Percentiles rank a stretch among this genome's conserved stretches.
These are phyloP conservation scores for Mechanitis mazaeus DNA, from an alignment of 2,888 invertebrate genomes.

Conservation along the genomic window DNA sequence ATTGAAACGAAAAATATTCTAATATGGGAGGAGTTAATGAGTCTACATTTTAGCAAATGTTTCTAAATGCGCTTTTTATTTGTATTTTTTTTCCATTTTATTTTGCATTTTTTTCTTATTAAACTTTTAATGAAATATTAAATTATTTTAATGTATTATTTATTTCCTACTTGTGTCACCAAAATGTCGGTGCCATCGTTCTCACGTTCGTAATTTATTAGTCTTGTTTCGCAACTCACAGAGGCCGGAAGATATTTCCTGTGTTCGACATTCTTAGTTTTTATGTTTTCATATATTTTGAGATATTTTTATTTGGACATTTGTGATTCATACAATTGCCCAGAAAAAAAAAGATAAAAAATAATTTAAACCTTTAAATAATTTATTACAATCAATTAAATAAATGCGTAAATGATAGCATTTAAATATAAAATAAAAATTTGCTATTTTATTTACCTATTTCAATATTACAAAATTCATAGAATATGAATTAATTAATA, in stretches of 20 bases:
- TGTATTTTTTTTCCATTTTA: too few species aligned
- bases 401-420: too few species aligned
- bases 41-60: too few species aligned
- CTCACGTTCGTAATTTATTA: conserved; percentile 31
- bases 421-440: too few species aligned
- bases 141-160: conserved; percentile 12
- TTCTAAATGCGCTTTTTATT: too few species aligned
- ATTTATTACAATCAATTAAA: too few species aligned
- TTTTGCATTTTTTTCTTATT: too few species aligned
- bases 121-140: too few species aligned
- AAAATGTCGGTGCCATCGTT: conserved; percentile 28
- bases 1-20: neutral
- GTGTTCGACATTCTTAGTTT: conserved; percentile 9
- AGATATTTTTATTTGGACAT: neutral
- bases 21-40: too few species aligned
- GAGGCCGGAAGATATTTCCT: conserved; percentile 24
- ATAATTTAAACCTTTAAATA: too few species aligned
- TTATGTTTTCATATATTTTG: neutral
- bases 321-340: too few species aligned
- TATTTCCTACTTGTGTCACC: conserved; percentile 28
- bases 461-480: neutral
- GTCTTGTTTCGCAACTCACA: conserved; percentile 26
- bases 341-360: too few species aligned
- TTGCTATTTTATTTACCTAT: neutral
- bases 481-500: conserved; percentile 26